Evolutionary conservation across 2,797 vertebrate species (phyloP).

Genomic region (Atherinosoma microstoma): DNA sequence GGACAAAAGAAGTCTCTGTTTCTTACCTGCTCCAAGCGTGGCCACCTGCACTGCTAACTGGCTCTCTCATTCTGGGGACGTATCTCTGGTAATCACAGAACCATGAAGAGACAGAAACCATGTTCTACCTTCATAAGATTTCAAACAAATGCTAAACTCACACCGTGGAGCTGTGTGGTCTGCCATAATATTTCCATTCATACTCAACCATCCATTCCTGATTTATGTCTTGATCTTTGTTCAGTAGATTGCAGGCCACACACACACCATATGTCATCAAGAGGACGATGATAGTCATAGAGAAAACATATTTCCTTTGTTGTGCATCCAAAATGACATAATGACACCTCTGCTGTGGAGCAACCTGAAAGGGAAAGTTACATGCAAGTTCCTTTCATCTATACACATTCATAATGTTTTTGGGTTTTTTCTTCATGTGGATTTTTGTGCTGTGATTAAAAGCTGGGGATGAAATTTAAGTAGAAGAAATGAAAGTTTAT

Average conservation of each 20-base stretch:
- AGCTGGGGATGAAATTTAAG: conserved; percentile 68
- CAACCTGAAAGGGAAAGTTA: conserved; percentile 56
- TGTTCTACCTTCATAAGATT: conserved; percentile 67
- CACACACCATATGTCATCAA: conserved; percentile 55
- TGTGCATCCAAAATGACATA: conserved; percentile 72
- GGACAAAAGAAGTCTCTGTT: conserved; percentile 67
- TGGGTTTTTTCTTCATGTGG: conserved; percentile 75
- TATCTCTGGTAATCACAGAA: conserved; percentile 52
- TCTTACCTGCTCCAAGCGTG: background rate
- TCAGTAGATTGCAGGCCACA: conserved; percentile 55
- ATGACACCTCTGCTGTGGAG: conserved; percentile 66
- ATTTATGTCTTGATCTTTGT: conserved; percentile 56
- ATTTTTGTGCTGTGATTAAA: conserved; percentile 63
- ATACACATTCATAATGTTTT: conserved; percentile 40
- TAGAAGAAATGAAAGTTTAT: conserved; percentile 58
- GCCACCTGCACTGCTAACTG: conserved; percentile 64
- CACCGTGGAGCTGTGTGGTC: conserved; percentile 30
- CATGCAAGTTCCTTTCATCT: conserved; percentile 46
- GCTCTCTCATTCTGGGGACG: conserved; percentile 44
- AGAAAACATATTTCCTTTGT: conserved; percentile 68
- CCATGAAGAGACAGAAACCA: conserved; percentile 53
- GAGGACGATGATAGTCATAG: conserved; percentile 68
- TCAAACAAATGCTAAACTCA: conserved; percentile 47
- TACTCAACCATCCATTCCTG: conserved; percentile 38
- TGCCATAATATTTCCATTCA: conserved; percentile 60